phyloP scores from a whole-genome alignment of 2,113 vertebrate species.

The Trogon melanurus region DNA sequence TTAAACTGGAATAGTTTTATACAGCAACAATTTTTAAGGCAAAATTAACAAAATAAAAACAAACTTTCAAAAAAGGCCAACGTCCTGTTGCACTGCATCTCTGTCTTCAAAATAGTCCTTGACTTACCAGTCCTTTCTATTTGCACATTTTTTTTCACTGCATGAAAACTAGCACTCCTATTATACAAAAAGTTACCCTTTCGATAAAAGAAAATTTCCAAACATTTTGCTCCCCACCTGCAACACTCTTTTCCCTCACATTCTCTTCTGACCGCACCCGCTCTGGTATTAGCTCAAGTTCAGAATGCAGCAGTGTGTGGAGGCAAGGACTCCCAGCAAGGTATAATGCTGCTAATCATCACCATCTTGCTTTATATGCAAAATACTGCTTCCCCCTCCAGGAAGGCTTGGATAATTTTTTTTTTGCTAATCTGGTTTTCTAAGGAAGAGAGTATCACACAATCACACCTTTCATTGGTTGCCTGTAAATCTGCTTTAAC shows the following conservation, averaged over 20 bases:
- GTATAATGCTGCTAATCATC: neutral
- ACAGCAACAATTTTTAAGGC: neutral
- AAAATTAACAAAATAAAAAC: neutral
- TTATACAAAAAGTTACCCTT: neutral
- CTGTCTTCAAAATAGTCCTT: neutral
- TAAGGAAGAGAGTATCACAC: constrained; percentile 3
- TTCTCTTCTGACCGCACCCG: neutral
- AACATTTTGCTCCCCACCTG: neutral
- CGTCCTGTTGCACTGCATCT: neutral
- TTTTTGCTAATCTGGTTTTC: constrained; percentile 14
- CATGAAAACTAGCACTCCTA: neutral
- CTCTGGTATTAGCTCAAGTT: neutral
- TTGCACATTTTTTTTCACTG: neutral
- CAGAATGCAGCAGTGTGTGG: neutral
- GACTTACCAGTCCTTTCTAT: neutral
- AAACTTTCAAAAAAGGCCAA: neutral
- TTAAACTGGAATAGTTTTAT: neutral
- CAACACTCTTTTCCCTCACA: neutral
- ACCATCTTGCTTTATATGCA: neutral
- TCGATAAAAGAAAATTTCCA: neutral
- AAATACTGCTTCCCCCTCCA: neutral
- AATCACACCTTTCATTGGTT: neutral
- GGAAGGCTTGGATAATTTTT: neutral
- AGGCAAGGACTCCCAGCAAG: neutral
- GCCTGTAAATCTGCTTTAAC: neutral